These are phyloP conservation scores for Sus scrofa DNA, from an alignment of 2,113 vertebrate genomes.

Conservation along the genomic window DNA sequence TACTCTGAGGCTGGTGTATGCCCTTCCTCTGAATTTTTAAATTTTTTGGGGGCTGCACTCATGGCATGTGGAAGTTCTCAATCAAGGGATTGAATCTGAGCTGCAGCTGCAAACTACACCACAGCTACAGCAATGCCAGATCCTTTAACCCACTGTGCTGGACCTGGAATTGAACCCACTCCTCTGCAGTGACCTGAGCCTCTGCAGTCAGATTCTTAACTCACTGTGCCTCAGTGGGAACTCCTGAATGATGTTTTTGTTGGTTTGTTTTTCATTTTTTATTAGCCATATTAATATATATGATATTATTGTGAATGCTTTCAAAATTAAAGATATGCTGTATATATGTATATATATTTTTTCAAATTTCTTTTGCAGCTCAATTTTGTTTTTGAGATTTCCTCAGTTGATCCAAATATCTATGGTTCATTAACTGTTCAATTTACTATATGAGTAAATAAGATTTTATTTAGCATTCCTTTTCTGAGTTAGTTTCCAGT, in stretches of 20 bases:
- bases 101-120: too few species aligned
- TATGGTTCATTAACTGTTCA: not conserved
- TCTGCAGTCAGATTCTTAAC: too few species aligned
- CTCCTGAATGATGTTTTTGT: not conserved
- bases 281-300: not conserved
- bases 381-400: constrained; percentile 3
- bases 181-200: too few species aligned
- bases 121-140: too few species aligned
- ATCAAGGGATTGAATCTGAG: too few species aligned
- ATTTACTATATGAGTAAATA: not conserved
- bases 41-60: too few species aligned
- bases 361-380: not conserved
- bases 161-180: too few species aligned
- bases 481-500: not conserved
- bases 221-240: too few species aligned
- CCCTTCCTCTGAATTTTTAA: not conserved
- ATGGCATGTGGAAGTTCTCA: too few species aligned
- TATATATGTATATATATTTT: not conserved
- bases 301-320: not conserved
- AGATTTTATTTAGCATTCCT: not conserved
- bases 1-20: not conserved
- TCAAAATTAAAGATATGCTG: not conserved
- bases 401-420: not conserved
- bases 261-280: not conserved
- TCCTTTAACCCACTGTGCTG: too few species aligned